Conservation (phyloP, 2,888 invertebrate species). For the Sinelater perroti region DNA sequence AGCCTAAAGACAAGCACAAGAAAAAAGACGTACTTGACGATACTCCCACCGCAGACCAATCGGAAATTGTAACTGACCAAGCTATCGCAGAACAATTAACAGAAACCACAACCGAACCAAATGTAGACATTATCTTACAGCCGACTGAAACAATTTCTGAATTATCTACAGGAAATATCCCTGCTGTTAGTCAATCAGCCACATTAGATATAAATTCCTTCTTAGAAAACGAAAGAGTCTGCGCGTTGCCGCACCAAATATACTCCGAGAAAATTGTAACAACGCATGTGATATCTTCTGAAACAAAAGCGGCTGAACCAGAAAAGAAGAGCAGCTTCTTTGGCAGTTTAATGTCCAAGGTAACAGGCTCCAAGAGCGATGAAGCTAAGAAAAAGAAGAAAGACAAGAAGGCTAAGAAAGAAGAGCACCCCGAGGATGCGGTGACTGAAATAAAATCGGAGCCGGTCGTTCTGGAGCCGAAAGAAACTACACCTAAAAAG, state of each 20-base stretch:
- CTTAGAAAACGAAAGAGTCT: constrained; percentile 22
- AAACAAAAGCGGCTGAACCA: too few relatives aligned
- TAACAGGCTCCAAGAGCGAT: constrained; percentile 42
- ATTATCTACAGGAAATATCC: not conserved
- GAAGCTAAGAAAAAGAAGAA: constrained; percentile 42
- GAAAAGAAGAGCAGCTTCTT: constrained; percentile 45
- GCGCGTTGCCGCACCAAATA: constrained; percentile 9
- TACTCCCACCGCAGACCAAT: not conserved
- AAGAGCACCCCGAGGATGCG: not conserved
- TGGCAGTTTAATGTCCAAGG: constrained; percentile 46
- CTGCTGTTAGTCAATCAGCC: not conserved
- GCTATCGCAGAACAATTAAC: not conserved
- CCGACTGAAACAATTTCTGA: constrained; percentile 9
- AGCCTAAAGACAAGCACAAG: constrained; percentile 5
- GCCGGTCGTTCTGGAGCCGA: not conserved
- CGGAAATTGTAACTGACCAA: not conserved
- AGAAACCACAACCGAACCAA: not conserved
- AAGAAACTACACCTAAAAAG: not conserved
- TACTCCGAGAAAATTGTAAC: not conserved
- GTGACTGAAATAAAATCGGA: not conserved
- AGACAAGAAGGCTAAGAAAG: constrained; percentile 35
- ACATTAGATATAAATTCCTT: constrained; percentile 14
- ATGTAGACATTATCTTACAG: constrained; percentile 15
- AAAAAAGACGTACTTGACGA: not conserved
- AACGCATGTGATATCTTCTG: not conserved